Conservation (phyloP, 1,140 invertebrate genomes). For the Aphelenchoides avenae region DNA sequence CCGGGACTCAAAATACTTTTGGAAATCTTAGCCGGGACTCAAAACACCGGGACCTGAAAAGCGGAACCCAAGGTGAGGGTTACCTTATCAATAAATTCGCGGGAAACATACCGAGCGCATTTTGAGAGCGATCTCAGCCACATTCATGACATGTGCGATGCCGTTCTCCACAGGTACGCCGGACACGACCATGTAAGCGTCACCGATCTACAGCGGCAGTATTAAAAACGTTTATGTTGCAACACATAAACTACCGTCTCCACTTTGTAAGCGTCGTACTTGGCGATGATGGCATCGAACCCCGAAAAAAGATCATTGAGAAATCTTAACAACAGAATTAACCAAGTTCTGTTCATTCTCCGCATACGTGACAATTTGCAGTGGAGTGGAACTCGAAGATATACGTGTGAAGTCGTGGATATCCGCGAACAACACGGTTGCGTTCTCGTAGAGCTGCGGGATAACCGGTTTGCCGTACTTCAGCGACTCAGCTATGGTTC, state of each 20-base stretch:
- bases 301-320: slow-evolving; percentile 55
- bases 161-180: slow-evolving; percentile 77
- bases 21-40: no score
- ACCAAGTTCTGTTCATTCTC: no score
- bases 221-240: background rate
- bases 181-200: slow-evolving; percentile 82
- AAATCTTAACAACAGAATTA: no score
- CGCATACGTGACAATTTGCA: slow-evolving; percentile 54
- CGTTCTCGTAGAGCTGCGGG: slow-evolving; percentile 58
- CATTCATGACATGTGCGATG: slow-evolving; percentile 64
- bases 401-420: slow-evolving; percentile 48
- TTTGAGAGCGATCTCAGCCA: slow-evolving; percentile 76
- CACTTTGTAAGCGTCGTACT: slow-evolving; percentile 55
- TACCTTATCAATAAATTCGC: no score
- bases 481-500: slow-evolving; percentile 59
- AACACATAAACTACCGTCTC: slow-evolving; percentile 15
- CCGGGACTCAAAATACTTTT: no score
- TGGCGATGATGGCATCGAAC: slow-evolving; percentile 54
- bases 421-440: slow-evolving; percentile 59
- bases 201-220: slow-evolving; percentile 72
- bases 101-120: slow-evolving; percentile 63
- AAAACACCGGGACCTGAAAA: no score
- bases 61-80: no score
- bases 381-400: slow-evolving; percentile 52
- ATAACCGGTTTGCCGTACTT: slow-evolving; percentile 57